Percentiles rank a stretch among this genome's conserved stretches.
phyloP scores from a whole-genome alignment of 1,140 invertebrate genomes.

The Cydia splendana region DNA sequence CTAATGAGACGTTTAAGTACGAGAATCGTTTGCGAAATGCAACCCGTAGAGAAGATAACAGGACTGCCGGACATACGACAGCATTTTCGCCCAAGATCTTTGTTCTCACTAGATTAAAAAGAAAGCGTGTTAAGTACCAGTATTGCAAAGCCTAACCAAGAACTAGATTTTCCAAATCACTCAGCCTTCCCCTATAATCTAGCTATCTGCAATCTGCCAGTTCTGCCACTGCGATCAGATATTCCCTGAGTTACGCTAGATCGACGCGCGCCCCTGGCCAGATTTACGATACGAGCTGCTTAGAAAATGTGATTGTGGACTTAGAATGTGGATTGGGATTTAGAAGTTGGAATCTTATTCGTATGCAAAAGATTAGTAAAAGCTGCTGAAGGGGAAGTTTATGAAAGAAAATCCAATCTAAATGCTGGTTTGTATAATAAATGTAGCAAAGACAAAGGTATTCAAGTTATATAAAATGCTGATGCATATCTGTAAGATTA shows the following conservation, averaged over 20 bases:
- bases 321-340: constrained; percentile 17
- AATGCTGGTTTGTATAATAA: too few species aligned
- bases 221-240: constrained; percentile 11
- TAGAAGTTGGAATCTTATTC: neutral
- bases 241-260: constrained; percentile 28
- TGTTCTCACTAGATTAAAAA: too few species aligned
- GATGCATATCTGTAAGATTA: too few species aligned
- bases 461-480: too few species aligned
- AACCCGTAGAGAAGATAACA: too few species aligned
- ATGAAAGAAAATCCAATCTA: too few species aligned
- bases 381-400: neutral
- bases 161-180: constrained; percentile 15
- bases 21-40: too few species aligned
- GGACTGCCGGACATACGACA: too few species aligned
- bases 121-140: neutral
- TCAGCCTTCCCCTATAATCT: constrained; percentile 24
- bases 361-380: neutral
- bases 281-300: constrained; percentile 15
- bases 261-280: constrained; percentile 1
- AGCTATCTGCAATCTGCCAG: constrained; percentile 16
- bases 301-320: constrained; percentile 28
- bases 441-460: too few species aligned
- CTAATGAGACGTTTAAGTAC: too few species aligned
- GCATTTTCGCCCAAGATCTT: too few species aligned
- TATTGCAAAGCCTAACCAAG: neutral